Percentiles rank a stretch among this genome's conserved stretches.
Evolutionary conservation across 2,888 invertebrate species (phyloP).

Genomic region (Villa cingulata): DNA sequence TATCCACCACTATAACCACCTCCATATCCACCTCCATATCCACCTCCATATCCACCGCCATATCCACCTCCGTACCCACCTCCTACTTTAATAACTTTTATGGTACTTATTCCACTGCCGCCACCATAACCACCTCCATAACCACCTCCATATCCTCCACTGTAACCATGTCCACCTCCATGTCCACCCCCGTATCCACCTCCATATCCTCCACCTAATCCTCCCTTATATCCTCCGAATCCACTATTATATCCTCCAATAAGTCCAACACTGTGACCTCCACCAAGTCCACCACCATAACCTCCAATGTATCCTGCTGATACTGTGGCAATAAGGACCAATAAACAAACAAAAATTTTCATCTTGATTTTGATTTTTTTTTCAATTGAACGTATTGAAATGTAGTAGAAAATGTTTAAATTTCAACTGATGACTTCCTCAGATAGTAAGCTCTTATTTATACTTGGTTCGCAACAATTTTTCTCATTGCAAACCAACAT

Average conservation of each 20-base stretch:
- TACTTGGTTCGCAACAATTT: too few species aligned
- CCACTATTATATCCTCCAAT: neutral
- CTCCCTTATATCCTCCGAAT: neutral
- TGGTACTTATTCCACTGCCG: neutral
- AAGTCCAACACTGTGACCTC: neutral
- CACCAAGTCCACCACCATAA: neutral
- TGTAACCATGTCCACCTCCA: neutral
- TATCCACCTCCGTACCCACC: neutral
- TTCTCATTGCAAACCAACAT: too few species aligned
- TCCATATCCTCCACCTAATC: neutral
- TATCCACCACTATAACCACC: neutral
- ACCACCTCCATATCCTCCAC: constrained; percentile 1
- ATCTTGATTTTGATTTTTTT: neutral
- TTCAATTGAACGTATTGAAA: neutral
- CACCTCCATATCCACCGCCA: neutral
- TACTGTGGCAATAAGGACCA: neutral
- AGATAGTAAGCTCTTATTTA: too few species aligned
- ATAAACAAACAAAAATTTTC: constrained; percentile 2
- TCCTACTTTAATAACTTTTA: neutral
- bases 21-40: neutral
- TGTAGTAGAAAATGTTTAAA: too few species aligned
- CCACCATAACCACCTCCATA: constrained; percentile 1
- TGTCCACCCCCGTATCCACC: neutral
- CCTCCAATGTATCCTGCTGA: constrained; percentile 5
- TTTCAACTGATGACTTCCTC: too few species aligned